A percentile compares a stretch with the other conserved stretches of the same genome.
phyloP scores from a whole-genome alignment of 2,113 vertebrate species.

The Protobothrops flavoviridis region DNA sequence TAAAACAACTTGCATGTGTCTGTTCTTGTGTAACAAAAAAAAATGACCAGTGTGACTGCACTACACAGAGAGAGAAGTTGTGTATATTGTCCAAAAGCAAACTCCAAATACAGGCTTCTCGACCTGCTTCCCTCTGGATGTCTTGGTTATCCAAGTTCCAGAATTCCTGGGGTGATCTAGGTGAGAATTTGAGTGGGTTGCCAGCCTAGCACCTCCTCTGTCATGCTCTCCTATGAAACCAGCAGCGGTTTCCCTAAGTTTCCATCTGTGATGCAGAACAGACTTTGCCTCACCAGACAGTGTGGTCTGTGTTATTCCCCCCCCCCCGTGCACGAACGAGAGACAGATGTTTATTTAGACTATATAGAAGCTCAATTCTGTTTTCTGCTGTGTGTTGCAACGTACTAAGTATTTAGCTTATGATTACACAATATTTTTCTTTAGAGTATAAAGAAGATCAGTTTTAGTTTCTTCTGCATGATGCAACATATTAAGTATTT shows the following conservation, averaged over 20 bases:
- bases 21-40: background rate
- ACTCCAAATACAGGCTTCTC: background rate
- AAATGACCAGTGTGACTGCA: background rate
- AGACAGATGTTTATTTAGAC: background rate
- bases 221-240: background rate
- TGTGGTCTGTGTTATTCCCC: background rate
- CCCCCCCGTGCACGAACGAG: background rate
- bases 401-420: background rate
- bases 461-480: background rate
- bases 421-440: background rate
- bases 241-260: background rate
- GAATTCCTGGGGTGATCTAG: background rate
- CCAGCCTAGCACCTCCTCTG: background rate
- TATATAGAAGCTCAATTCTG: background rate
- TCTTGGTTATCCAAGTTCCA: background rate
- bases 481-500: background rate
- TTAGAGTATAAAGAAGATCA: background rate
- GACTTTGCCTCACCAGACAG: background rate
- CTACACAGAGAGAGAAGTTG: background rate
- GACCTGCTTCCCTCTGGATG: background rate
- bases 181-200: background rate
- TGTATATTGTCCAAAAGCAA: background rate
- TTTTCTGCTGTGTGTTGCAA: background rate
- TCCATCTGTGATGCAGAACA: background rate
- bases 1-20: background rate